Base-by-base conservation (phyloP, 1,140 invertebrate genomes). In the Bombus waltoni region DNA sequence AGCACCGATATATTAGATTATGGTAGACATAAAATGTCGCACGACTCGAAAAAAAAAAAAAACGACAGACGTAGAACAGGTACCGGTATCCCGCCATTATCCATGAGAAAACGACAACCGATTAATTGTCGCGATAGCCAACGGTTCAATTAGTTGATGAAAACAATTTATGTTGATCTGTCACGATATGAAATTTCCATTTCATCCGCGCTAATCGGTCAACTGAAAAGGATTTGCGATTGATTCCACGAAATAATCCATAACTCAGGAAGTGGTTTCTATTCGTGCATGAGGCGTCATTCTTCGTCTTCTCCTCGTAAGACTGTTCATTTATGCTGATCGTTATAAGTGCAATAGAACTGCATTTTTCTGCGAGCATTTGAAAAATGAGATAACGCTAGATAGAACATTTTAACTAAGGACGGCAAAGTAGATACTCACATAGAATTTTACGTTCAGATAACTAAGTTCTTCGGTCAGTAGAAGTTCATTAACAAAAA, bases 61-160 rank as follows among this genome's bases (percentile, higher is more conserved):
- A n/a, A 74, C 57, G 47, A 71, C 25, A n/a, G 28, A 62, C 70
- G 75, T 42, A 74, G 59, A 73, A 68, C 81, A 75, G 83, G 81
- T 81, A 59, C 40, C 70, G 81, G 62, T 86, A 59, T 70, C 53
- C 47, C 57, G 72, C 84, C 83, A 81, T 75, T 68, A 83, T 83
- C 76, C 77, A 82, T 72, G 82, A 88, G 81, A 79, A 91, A 91
- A 90, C 82, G 90, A 85, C 92, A 91, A 93, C 91, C 87, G 93
- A 94, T 94, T 93, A 94, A 93, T 93, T 91, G 92, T 88, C 74
- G 88, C 87, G 92, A 93, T 94, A 93, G 88, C 87, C 91, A 92
- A 93, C 87, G 89, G 92, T 94, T 94, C 93, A 93, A 93, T 93
- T 94, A 93, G 88, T 87, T 75, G 87, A 81, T 72, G 80, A 90